Percentiles rank a stretch among this genome's conserved stretches.
Conservation (phyloP, 2,113 vertebrate species). For the Melozone crissalis region DNA sequence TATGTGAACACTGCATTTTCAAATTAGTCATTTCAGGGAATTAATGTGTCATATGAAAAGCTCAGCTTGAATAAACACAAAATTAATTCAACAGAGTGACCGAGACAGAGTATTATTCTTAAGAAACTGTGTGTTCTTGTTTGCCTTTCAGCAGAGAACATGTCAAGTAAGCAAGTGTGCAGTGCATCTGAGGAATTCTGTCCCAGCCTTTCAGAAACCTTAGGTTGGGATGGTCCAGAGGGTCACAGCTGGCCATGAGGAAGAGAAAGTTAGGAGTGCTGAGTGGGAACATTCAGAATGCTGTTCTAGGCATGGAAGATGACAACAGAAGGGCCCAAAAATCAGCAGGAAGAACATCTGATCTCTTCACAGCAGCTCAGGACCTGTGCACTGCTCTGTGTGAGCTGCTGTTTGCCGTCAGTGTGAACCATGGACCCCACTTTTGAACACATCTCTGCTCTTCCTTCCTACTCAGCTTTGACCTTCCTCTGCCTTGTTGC, state of each 20-base stretch:
- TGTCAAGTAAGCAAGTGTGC: neutral
- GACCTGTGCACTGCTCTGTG: too few relatives aligned
- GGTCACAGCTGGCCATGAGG: neutral
- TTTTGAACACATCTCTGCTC: neutral
- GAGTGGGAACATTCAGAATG: neutral
- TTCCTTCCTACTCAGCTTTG: neutral
- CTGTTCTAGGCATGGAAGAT: neutral
- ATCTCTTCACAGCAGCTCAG: neutral
- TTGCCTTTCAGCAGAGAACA: neutral
- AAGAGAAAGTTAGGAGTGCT: neutral
- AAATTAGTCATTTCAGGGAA: neutral
- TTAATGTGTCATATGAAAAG: constrained; percentile 8
- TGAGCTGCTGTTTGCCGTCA: too few relatives aligned
- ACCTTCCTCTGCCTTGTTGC: neutral
- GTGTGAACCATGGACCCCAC: rapidly evolving
- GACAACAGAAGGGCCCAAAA: neutral
- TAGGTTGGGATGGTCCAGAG: neutral
- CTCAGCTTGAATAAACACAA: neutral
- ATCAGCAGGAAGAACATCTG: neutral
- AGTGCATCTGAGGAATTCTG: neutral
- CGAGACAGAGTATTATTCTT: neutral
- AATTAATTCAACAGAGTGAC: neutral
- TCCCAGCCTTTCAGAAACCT: neutral
- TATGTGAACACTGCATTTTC: neutral
- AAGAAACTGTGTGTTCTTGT: neutral